A percentile compares a stretch with the other conserved stretches of the same genome.
Evolutionary conservation across 2,797 vertebrate species (phyloP).

Genomic region (Enteromius trimaculatus): DNA sequence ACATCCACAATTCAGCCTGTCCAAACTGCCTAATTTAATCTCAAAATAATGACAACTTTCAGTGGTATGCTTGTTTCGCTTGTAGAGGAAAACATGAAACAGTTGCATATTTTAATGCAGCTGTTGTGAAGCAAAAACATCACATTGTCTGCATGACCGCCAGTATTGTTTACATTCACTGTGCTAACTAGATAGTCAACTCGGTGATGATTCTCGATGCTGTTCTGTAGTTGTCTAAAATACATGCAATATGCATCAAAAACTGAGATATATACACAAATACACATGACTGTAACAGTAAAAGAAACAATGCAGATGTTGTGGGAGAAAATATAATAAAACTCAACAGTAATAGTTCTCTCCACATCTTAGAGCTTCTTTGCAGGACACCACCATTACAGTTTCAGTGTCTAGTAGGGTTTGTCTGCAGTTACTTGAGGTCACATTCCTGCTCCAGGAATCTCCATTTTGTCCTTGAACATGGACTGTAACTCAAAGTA

Average conservation of each 20-base stretch:
- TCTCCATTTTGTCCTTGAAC: slow-evolving; percentile 47
- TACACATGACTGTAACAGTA: neutral
- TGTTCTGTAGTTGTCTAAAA: neutral
- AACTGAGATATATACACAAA: neutral
- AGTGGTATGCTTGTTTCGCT: no score
- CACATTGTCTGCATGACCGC: neutral
- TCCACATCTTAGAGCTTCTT: neutral
- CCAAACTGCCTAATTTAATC: neutral
- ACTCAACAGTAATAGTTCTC: neutral
- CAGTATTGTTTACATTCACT: neutral
- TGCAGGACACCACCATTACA: neutral
- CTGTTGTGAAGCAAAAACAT: no score
- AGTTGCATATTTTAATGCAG: neutral
- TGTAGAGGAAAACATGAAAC: neutral
- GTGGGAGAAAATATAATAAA: neutral
- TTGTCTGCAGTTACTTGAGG: slow-evolving; percentile 14
- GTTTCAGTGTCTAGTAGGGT: neutral
- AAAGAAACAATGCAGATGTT: neutral
- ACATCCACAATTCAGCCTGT: neutral
- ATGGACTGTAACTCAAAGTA: slow-evolving; percentile 1
- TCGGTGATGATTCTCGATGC: neutral
- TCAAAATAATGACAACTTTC: neutral
- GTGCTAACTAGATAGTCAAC: neutral
- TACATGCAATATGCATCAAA: neutral
- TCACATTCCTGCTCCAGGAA: slow-evolving; percentile 35